Evolutionary conservation across 1,140 invertebrate genomes (phyloP).

Genomic region (Microplitis demolitor): DNA sequence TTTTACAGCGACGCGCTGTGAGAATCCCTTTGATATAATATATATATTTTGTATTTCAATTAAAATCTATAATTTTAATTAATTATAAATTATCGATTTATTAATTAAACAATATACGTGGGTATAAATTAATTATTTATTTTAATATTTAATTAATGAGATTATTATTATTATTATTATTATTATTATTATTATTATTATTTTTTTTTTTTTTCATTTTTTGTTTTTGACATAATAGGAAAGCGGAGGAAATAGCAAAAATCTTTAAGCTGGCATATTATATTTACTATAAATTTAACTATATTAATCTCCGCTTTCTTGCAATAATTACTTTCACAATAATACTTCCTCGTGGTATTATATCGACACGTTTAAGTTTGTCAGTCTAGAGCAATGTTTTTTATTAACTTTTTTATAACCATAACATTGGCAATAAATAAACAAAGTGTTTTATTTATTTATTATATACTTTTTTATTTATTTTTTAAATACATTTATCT

Average conservation of each 20-base stretch:
- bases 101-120: not conserved
- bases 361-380: conserved; percentile 6
- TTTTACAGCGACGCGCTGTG: conserved; percentile 48
- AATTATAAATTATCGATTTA: no score
- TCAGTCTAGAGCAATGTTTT: conserved; percentile 22
- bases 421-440: not conserved
- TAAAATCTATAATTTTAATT: not conserved
- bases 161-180: no score
- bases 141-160: no score
- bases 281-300: not conserved
- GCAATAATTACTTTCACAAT: conserved; percentile 18
- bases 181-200: conserved; percentile 7
- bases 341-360: conserved; percentile 4
- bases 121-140: no score
- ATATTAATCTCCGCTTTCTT: not conserved
- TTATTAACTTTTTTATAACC: not conserved
- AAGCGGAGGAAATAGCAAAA: conserved; percentile 13
- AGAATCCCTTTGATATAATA: conserved; percentile 37
- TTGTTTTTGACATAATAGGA: not conserved
- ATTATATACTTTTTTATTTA: not conserved
- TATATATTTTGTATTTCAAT: conserved; percentile 11
- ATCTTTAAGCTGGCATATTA: not conserved
- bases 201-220: not conserved
- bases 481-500: not conserved
- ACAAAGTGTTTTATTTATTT: conserved; percentile 1